Evolutionary conservation across 92 coral and sea anemone genomes (phyloP).

Genomic region (Umimayanthus chanpuru): DNA sequence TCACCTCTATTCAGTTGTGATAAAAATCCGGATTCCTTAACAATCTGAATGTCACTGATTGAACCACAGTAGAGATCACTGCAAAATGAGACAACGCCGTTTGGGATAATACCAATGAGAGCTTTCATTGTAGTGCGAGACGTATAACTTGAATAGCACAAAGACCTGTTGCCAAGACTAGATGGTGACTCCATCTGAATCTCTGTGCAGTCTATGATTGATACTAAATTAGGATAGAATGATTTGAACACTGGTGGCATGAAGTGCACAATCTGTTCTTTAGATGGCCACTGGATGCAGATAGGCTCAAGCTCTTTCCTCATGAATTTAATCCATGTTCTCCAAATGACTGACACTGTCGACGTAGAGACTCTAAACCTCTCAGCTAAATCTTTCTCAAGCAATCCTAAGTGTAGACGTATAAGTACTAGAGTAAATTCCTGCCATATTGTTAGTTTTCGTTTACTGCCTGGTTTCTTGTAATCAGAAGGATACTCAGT

Average conservation of each 20-base stretch:
- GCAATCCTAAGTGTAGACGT: constrained; percentile 21
- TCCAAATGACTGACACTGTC: constrained; percentile 26
- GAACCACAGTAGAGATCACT: constrained; percentile 46
- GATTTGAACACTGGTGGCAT: constrained; percentile 48
- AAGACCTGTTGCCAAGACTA: constrained; percentile 19
- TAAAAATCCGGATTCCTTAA: constrained; percentile 46
- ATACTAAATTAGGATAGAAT: constrained; percentile 35
- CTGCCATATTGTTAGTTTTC: constrained; percentile 39
- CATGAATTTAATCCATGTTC: constrained; percentile 23
- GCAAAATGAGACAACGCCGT: constrained; percentile 48
- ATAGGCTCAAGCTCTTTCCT: constrained; percentile 31
- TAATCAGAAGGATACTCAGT: constrained; percentile 2
- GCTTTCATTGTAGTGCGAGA: constrained; percentile 43
- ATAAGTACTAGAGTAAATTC: constrained; percentile 29
- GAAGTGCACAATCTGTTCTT: constrained; percentile 25
- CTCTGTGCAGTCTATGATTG: constrained; percentile 54
- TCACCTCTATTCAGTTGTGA: constrained; percentile 37
- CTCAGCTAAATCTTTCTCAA: constrained; percentile 31
- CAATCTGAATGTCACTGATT: constrained; percentile 44
- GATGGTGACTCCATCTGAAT: constrained; percentile 51
- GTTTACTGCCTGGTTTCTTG: constrained; percentile 2
- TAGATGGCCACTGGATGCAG: constrained; percentile 35
- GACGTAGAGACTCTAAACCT: constrained; percentile 5
- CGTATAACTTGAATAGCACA: constrained; percentile 51
- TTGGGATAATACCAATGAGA: constrained; percentile 51